phyloP scores from a whole-genome alignment of 2,113 vertebrate species.

The Sitta europaea region DNA sequence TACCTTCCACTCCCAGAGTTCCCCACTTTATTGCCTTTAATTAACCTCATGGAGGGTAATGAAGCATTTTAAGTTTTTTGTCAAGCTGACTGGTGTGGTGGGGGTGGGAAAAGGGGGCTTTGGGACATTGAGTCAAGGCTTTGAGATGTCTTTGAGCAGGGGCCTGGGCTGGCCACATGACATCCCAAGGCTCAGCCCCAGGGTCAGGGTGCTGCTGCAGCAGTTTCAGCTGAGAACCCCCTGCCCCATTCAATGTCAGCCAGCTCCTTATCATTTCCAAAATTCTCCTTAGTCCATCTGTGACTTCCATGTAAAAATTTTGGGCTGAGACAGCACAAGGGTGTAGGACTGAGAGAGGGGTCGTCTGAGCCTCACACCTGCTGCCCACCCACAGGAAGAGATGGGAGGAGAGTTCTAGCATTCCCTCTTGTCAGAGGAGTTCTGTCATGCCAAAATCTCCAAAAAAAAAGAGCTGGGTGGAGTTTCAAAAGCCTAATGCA shows the following conservation, averaged over 20 bases:
- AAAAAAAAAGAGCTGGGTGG: neutral
- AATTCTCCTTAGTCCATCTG: neutral
- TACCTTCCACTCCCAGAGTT: neutral
- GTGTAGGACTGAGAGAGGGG: accelerated
- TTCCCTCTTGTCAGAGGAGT: neutral
- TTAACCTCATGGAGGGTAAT: neutral
- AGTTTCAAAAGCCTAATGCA: neutral
- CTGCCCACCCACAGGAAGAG: neutral
- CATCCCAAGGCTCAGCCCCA: neutral
- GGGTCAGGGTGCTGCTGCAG: neutral
- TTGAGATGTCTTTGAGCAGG: neutral
- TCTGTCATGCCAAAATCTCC: neutral
- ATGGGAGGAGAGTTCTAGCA: neutral
- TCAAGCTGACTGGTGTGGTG: neutral
- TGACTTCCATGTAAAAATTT: neutral
- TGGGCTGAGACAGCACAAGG: neutral
- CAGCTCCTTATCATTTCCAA: neutral
- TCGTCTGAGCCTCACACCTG: accelerated
- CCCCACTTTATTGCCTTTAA: neutral
- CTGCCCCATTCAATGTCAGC: accelerated
- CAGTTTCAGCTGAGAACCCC: neutral
- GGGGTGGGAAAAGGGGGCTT: neutral
- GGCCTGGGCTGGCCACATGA: neutral
- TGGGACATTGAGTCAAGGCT: neutral
- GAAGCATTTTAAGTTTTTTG: neutral